These are phyloP conservation scores for Pipistrellus pipistrellus DNA, from an alignment of 2,797 vertebrate genomes.

Conservation along the genomic window DNA sequence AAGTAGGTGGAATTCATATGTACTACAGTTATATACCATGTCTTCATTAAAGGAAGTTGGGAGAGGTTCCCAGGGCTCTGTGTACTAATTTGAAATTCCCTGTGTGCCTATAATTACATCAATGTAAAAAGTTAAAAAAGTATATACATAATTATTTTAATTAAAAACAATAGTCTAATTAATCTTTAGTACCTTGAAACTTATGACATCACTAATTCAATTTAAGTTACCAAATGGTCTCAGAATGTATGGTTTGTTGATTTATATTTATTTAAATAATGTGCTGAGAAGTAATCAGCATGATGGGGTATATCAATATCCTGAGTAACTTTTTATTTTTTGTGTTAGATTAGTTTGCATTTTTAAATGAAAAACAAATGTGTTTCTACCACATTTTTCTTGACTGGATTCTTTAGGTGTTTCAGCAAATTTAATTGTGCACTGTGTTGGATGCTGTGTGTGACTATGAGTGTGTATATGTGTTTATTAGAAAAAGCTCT, in stretches of 20 bases:
- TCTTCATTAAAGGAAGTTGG: neutral
- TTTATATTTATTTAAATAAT: conserved; percentile 61
- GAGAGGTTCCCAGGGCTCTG: neutral
- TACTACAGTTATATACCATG: neutral
- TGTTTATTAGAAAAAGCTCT: conserved; percentile 75
- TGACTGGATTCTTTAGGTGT: conserved; percentile 68
- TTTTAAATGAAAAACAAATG: conserved; percentile 68
- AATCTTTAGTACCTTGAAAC: conserved; percentile 14
- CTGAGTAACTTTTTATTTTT: conserved; percentile 68
- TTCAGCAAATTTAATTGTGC: conserved; percentile 78
- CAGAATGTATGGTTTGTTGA: neutral
- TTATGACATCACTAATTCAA: conserved; percentile 51
- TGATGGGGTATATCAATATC: conserved; percentile 23
- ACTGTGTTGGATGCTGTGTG: conserved; percentile 31
- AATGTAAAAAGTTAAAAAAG: neutral
- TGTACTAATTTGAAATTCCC: neutral
- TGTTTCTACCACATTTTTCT: conserved; percentile 28
- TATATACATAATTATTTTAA: conserved; percentile 55
- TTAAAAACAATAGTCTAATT: conserved; percentile 56
- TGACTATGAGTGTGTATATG: neutral
- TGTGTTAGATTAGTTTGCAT: conserved; percentile 50
- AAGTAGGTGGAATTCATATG: neutral
- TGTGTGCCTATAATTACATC: neutral
- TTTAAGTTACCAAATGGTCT: neutral
- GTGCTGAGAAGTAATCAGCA: conserved; percentile 57